Evolutionary conservation across 2,113 vertebrate genomes (phyloP), one percentile per base, ranked within the genome.

Genomic region (Cryptotis parvus): DNA sequence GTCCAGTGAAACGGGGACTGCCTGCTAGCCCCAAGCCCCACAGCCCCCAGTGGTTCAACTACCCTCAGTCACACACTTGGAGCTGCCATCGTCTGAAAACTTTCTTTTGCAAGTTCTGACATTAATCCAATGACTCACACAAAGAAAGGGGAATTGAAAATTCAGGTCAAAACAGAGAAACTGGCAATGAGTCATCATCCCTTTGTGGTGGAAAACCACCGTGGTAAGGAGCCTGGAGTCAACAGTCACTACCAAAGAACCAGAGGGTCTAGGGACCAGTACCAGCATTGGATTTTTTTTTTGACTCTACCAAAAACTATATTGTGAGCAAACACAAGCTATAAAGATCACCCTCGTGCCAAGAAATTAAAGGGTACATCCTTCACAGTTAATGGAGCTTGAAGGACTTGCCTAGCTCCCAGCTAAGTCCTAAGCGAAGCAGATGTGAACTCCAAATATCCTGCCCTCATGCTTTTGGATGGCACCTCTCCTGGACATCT

Each of bases 161-260:
- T 74, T 41, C 74, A 95, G 93, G 91, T 95, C 91, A 92, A 94
- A 63, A 72, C 75, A 85, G 66, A 91, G 72, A 66, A 43, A 87
- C 39, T 88, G 85, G 90, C 86, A 73, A n/a, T 70, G 93, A 96
- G 81, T 96, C 96, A 89, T 89, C 77, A 72, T 85, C 55, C 86
- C 88, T 93, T 93, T 68, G 26, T 86, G 88, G 70, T 85, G 26
- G 89, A 84, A 94, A 95, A 87, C 87, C 29, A 63, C 81, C 41
- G 20, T 2, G 78, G 73, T 49, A 68, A 82, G 45, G 69, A 84
- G 43, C 24, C 31, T 15, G 8, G 14, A 87, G 45, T 49, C 9
- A 49, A 10, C 52, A 84, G 72, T 83, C 76, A 92, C 76, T 10
- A 52, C 61, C 73, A 90, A 93, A 77, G 72, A 95, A 45, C 10